Percentiles rank a stretch among this genome's conserved stretches.
These are phyloP conservation scores for Venustoraphidia nigricollis DNA, from an alignment of 2,888 invertebrate species.

Conservation along the genomic window DNA sequence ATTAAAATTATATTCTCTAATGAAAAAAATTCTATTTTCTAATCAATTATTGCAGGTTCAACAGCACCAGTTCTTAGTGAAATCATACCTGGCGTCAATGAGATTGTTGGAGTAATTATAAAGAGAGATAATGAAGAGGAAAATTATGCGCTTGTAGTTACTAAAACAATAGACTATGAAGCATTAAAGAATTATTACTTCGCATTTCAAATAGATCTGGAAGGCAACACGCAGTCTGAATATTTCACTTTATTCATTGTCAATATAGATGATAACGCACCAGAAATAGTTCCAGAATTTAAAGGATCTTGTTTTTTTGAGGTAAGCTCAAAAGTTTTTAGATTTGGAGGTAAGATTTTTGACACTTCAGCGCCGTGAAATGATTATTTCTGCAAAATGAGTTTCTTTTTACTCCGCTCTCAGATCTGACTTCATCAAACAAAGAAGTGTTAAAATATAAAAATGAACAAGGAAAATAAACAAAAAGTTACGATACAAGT, in stretches of 20 bases:
- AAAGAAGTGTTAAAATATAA: too few relatives aligned
- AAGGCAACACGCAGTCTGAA: not conserved
- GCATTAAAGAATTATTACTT: not conserved
- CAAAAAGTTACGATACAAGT: too few relatives aligned
- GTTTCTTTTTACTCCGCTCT: too few relatives aligned
- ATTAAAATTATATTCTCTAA: too few relatives aligned
- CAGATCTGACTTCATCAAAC: too few relatives aligned
- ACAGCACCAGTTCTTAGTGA: too few relatives aligned
- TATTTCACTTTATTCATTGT: not conserved
- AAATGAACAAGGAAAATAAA: too few relatives aligned
- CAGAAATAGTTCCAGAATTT: not conserved
- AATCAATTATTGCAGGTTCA: too few relatives aligned
- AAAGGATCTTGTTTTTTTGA: not conserved
- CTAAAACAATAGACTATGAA: constrained; percentile 3
- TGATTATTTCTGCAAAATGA: too few relatives aligned
- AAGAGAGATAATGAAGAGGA: not conserved
- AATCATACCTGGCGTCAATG: not conserved
- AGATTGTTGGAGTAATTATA: not conserved
- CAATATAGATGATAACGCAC: not conserved
- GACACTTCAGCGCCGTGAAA: too few relatives aligned
- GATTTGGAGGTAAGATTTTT: too few relatives aligned
- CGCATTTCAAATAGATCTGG: not conserved
- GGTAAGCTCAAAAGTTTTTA: not conserved
- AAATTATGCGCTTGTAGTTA: not conserved
- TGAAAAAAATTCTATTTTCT: too few relatives aligned